phyloP scores from a whole-genome alignment of 2,888 invertebrate species.

The Sycophila texana region DNA sequence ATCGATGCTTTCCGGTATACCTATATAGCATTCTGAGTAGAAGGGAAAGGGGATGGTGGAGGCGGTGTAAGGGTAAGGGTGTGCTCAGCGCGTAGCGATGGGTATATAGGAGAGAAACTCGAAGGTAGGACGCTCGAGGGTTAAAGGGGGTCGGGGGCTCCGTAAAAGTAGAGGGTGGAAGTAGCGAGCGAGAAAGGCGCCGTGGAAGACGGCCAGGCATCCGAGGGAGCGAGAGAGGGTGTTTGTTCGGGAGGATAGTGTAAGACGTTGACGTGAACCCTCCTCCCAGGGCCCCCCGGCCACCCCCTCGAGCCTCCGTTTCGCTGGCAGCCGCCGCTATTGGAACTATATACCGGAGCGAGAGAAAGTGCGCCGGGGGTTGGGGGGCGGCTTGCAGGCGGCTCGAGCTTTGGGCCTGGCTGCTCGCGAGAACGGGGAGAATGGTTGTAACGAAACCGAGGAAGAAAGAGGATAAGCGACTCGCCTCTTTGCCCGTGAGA shows the following conservation, averaged over 20 bases:
- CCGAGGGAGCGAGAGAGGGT: slow-evolving; percentile 61
- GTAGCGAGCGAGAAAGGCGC: slow-evolving; percentile 11
- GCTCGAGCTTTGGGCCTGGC: slow-evolving; percentile 70
- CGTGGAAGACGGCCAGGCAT: slow-evolving; percentile 25
- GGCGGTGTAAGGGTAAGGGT: slow-evolving; percentile 25
- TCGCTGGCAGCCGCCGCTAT: slow-evolving; percentile 65
- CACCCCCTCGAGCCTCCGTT: not conserved
- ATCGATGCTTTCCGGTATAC: no score
- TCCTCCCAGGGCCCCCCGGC: not conserved
- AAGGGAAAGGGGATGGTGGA: not conserved
- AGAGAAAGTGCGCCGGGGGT: slow-evolving; percentile 23
- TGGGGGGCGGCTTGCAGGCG: not conserved
- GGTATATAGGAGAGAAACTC: slow-evolving; percentile 49
- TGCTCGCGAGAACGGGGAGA: slow-evolving; percentile 63
- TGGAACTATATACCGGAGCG: slow-evolving; percentile 38
- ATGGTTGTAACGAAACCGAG: slow-evolving; percentile 66
- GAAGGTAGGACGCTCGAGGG: slow-evolving; percentile 67
- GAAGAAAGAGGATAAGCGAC: slow-evolving; percentile 70
- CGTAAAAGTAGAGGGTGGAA: not conserved
- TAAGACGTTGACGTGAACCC: slow-evolving; percentile 73
- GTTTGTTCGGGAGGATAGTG: slow-evolving; percentile 75
- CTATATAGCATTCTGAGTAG: no score
- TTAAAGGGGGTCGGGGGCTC: slow-evolving; percentile 51
- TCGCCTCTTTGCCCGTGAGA: slow-evolving; percentile 53
- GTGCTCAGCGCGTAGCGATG: not conserved